Percentiles rank a stretch among this genome's conserved stretches.
These are phyloP conservation scores for Dicyrtomina minuta DNA, from an alignment of 2,888 invertebrate genomes.

Conservation along the genomic window DNA sequence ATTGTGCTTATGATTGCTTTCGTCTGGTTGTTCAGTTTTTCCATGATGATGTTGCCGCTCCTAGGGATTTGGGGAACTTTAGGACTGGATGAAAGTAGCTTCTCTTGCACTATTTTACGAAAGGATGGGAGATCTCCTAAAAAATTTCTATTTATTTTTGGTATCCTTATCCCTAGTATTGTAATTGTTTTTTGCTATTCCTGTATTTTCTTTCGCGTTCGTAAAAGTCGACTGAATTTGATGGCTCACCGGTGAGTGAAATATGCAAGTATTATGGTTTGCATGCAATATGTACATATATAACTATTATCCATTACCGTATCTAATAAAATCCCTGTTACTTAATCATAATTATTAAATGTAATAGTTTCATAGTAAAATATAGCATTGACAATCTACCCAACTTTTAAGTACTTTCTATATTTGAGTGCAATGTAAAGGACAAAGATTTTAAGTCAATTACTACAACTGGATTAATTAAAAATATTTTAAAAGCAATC, in stretches of 20 bases:
- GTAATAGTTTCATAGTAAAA: too few relatives aligned
- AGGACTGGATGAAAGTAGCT: slow-evolving; percentile 74
- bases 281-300: not conserved
- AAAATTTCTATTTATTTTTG: slow-evolving; percentile 78
- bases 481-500: too few relatives aligned
- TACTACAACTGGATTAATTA: too few relatives aligned
- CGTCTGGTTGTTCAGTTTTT: slow-evolving; percentile 77
- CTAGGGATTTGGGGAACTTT: slow-evolving; percentile 81
- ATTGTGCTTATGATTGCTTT: slow-evolving; percentile 75
- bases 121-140: slow-evolving; percentile 78
- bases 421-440: too few relatives aligned
- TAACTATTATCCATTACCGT: too few relatives aligned
- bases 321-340: too few relatives aligned
- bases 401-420: too few relatives aligned
- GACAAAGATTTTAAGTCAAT: too few relatives aligned
- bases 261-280: slow-evolving; percentile 6
- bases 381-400: too few relatives aligned
- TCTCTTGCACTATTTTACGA: slow-evolving; percentile 83
- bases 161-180: slow-evolving; percentile 78
- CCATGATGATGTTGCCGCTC: slow-evolving; percentile 72
- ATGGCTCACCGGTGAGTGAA: slow-evolving; percentile 68
- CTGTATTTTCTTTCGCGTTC: slow-evolving; percentile 79
- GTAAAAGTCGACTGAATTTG: slow-evolving; percentile 71
- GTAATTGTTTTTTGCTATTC: slow-evolving; percentile 83
- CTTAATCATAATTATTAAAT: too few relatives aligned